Evolutionary conservation across 2,797 vertebrate genomes (phyloP).

Genomic region (Peromyscus eremicus): DNA sequence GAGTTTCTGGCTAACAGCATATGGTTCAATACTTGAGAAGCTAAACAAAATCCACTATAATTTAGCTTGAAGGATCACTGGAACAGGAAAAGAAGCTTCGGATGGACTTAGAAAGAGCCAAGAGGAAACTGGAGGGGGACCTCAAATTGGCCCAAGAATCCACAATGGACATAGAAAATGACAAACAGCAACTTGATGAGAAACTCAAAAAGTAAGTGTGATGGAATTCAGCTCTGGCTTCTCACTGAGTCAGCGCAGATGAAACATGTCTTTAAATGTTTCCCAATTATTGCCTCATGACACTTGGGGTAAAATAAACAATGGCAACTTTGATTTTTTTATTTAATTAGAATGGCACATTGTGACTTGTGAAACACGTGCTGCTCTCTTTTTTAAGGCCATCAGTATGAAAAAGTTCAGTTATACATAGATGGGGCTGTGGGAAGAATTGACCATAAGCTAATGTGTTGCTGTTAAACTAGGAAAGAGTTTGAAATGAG

Average conservation of each 20-base stretch:
- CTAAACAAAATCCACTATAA: constrained; percentile 59
- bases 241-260: not conserved
- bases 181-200: constrained; percentile 92
- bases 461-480: constrained; percentile 36
- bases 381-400: not conserved
- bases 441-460: not conserved
- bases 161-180: constrained; percentile 93
- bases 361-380: not conserved
- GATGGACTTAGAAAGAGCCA: constrained; percentile 93
- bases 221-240: not conserved
- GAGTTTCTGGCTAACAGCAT: not conserved
- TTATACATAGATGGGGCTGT: not conserved
- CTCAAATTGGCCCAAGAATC: constrained; percentile 91
- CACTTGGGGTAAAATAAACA: not conserved
- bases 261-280: not conserved
- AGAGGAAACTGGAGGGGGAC: constrained; percentile 92
- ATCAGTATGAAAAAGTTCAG: not conserved
- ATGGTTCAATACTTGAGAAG: constrained; percentile 32
- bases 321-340: constrained; percentile 13
- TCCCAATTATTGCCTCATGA: constrained; percentile 19
- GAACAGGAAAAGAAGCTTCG: constrained; percentile 94
- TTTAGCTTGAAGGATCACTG: constrained; percentile 92
- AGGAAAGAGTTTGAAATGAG: constrained; percentile 94
- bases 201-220: constrained; percentile 85
- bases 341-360: constrained; percentile 18